Percentiles rank a stretch among this genome's conserved stretches.
Evolutionary conservation across 2,113 vertebrate genomes (phyloP).

Genomic region (Vicugna pacos): DNA sequence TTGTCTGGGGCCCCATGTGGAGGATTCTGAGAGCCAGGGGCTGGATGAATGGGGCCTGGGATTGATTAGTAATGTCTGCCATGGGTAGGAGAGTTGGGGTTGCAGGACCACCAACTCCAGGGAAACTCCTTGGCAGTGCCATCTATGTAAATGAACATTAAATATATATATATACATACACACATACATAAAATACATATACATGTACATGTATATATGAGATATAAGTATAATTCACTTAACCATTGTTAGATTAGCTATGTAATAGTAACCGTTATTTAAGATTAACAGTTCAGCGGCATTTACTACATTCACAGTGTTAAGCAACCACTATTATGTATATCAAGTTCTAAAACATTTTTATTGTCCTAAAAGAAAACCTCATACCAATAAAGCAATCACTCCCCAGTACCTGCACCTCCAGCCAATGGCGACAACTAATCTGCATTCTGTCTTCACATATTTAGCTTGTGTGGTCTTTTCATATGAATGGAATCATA

Average conservation of each 20-base stretch:
- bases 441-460: neutral
- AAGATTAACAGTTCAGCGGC: neutral
- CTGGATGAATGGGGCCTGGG: neutral
- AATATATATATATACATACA: too few species aligned
- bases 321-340: neutral
- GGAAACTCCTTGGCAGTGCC: neutral
- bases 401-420: rapidly evolving
- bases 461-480: neutral
- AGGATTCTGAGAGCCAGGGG: neutral
- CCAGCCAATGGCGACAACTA: neutral
- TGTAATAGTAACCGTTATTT: neutral
- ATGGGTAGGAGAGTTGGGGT: neutral
- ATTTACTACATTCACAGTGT: neutral
- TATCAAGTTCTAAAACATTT: neutral
- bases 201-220: too few species aligned
- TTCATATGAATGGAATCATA: neutral
- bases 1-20: too few species aligned
- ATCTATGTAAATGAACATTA: neutral
- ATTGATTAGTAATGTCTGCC: neutral
- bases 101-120: neutral
- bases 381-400: neutral
- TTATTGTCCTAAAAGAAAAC: neutral
- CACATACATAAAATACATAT: too few species aligned
- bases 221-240: neutral
- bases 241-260: neutral